phyloP scores from a whole-genome alignment of 2,888 invertebrate genomes.

The Smittia aterrima region DNA sequence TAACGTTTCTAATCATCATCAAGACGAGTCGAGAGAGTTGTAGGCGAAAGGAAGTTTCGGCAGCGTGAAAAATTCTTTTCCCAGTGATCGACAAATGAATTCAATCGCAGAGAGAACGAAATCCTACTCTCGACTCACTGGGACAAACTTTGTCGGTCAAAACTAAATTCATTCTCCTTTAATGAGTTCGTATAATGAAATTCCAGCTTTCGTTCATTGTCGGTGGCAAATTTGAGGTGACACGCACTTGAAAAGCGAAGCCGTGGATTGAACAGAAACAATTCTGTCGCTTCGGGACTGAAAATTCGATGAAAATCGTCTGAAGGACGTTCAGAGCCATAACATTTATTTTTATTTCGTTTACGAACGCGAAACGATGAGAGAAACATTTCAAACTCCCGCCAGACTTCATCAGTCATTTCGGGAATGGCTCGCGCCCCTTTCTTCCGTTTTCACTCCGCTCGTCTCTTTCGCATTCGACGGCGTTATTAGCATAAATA shows the following conservation, averaged over 20 bases:
- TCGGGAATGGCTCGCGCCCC: constrained; percentile 6
- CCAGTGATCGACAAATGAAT: not conserved
- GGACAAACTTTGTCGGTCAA: not conserved
- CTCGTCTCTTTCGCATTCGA: not conserved
- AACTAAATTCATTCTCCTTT: not conserved
- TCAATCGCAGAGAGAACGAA: not conserved
- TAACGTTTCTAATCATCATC: constrained; percentile 27
- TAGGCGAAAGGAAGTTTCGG: not conserved
- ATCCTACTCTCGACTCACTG: not conserved
- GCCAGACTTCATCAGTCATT: constrained; percentile 40
- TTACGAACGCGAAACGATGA: not conserved
- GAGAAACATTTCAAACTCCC: constrained; percentile 31
- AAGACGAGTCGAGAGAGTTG: not conserved
- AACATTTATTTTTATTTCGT: constrained; percentile 16
- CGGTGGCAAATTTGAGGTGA: not conserved
- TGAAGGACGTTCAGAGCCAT: constrained; percentile 13
- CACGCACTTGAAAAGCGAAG: constrained; percentile 19
- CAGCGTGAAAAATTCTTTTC: not conserved
- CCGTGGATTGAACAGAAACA: not conserved
- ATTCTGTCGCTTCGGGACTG: not conserved
- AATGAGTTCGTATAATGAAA: constrained; percentile 12
- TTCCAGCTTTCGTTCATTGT: not conserved
- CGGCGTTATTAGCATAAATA: constrained; percentile 39
- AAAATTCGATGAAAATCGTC: constrained; percentile 15
- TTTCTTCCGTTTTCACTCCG: constrained; percentile 26